Conservation (phyloP, 2,888 invertebrate species). For the Nasonovia ribisnigri region DNA sequence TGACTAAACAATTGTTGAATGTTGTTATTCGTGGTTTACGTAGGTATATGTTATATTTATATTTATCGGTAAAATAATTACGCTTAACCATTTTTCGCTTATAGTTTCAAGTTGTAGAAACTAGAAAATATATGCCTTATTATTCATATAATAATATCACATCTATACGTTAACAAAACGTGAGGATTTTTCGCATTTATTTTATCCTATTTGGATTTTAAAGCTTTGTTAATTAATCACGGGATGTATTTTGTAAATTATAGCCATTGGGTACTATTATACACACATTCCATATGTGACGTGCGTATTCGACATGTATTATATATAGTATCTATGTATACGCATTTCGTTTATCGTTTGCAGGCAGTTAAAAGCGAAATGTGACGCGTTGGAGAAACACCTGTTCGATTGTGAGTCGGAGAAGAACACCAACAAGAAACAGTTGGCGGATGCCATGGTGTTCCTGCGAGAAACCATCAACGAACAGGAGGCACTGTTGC, state of each 20-base stretch:
- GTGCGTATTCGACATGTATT: not conserved
- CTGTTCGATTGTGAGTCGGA: slow-evolving; percentile 72
- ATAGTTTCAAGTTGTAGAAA: not conserved
- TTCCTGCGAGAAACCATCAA: slow-evolving; percentile 73
- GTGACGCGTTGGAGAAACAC: slow-evolving; percentile 72
- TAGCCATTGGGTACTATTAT: not conserved
- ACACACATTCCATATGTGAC: not conserved
- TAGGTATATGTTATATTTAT: not conserved
- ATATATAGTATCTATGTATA: not conserved
- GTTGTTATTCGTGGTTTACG: not conserved
- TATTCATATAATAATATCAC: not conserved
- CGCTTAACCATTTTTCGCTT: not conserved
- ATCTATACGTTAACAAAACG: not conserved
- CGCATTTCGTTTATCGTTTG: not conserved
- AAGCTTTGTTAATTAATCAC: not conserved
- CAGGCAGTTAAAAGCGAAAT: slow-evolving; percentile 67
- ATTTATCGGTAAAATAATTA: not conserved
- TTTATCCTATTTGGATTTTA: not conserved
- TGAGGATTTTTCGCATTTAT: not conserved
- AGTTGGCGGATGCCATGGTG: slow-evolving; percentile 73
- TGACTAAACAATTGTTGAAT: not conserved
- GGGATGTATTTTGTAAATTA: not conserved
- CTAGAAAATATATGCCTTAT: not conserved
- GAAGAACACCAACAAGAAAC: slow-evolving; percentile 73
- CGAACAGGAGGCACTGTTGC: slow-evolving; percentile 72